These are phyloP conservation scores for Centrocercus urophasianus DNA, from an alignment of 2,113 vertebrate genomes.

Conservation along the genomic window DNA sequence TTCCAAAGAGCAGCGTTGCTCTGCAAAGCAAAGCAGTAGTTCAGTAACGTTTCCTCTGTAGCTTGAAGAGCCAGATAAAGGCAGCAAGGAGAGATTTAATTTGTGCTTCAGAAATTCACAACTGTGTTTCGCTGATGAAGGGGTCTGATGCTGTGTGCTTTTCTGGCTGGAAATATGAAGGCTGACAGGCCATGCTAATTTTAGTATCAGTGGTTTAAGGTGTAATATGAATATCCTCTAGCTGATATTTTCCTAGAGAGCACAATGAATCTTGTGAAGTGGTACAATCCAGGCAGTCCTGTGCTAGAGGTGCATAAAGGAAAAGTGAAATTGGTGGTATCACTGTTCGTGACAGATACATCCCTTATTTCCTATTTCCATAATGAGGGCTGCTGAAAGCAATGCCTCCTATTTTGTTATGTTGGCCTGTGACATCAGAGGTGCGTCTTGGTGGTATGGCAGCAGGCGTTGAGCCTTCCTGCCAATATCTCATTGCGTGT, in stretches of 20 bases:
- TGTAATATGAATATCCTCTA: background rate
- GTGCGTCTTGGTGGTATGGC: background rate
- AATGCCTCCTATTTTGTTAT: background rate
- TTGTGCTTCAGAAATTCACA: background rate
- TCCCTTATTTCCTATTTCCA: background rate
- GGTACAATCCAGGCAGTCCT: background rate
- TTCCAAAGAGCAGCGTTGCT: background rate
- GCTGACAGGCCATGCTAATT: background rate
- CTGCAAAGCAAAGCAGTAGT: background rate
- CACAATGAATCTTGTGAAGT: background rate
- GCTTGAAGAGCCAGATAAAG: background rate
- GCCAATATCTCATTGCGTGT: too few relatives aligned
- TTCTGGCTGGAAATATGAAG: background rate
- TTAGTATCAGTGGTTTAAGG: background rate
- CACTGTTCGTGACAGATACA: background rate
- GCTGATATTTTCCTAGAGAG: background rate
- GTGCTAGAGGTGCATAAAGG: background rate
- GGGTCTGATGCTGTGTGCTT: background rate
- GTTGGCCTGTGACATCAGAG: background rate
- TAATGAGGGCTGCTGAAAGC: background rate
- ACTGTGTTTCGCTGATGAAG: background rate
- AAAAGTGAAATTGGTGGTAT: conserved; percentile 12
- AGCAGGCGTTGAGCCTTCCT: background rate
- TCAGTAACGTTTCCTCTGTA: background rate
- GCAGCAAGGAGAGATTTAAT: background rate